These are phyloP conservation scores for Drosophila cardini DNA, from an alignment of 1,140 invertebrate genomes.

Conservation along the genomic window DNA sequence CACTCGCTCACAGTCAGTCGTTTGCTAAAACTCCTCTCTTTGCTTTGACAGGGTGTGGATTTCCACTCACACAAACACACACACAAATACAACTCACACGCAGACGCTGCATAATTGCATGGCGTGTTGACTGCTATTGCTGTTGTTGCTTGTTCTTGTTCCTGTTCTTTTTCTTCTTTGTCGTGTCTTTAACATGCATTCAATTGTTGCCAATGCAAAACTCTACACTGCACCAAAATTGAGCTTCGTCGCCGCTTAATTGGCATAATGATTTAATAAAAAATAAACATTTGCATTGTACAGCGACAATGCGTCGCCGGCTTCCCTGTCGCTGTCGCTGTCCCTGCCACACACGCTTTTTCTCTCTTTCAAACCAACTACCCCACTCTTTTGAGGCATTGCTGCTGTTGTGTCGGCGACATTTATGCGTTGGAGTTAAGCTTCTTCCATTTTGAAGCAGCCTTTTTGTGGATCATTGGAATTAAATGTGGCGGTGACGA, in stretches of 20 bases:
- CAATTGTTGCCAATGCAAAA: conserved; percentile 46
- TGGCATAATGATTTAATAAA: conserved; percentile 83
- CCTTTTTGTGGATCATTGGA: conserved; percentile 83
- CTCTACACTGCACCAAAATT: conserved; percentile 70
- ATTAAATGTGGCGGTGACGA: conserved; percentile 64
- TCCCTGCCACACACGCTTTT: not conserved
- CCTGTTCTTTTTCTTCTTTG: conserved; percentile 41
- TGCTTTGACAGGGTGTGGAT: conserved; percentile 72
- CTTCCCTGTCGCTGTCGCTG: conserved; percentile 13
- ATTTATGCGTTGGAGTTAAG: conserved; percentile 68
- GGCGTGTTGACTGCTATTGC: conserved; percentile 38
- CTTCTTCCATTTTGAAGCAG: conserved; percentile 57
- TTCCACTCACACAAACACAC: conserved; percentile 51
- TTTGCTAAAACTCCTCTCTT: conserved; percentile 46
- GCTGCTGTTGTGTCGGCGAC: conserved; percentile 33
- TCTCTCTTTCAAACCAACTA: not conserved
- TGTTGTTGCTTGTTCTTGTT: conserved; percentile 39
- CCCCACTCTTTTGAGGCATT: too few species aligned
- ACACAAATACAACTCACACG: conserved; percentile 21
- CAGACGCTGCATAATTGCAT: conserved; percentile 77
- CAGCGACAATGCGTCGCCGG: conserved; percentile 62
- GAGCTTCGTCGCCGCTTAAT: conserved; percentile 65
- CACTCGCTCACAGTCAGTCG: conserved; percentile 47
- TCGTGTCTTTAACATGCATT: conserved; percentile 51
- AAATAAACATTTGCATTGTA: conserved; percentile 81